Evolutionary conservation across 2,797 vertebrate genomes (phyloP), one percentile per base, ranked within the genome.

Genomic region (Pipistrellus kuhlii): DNA sequence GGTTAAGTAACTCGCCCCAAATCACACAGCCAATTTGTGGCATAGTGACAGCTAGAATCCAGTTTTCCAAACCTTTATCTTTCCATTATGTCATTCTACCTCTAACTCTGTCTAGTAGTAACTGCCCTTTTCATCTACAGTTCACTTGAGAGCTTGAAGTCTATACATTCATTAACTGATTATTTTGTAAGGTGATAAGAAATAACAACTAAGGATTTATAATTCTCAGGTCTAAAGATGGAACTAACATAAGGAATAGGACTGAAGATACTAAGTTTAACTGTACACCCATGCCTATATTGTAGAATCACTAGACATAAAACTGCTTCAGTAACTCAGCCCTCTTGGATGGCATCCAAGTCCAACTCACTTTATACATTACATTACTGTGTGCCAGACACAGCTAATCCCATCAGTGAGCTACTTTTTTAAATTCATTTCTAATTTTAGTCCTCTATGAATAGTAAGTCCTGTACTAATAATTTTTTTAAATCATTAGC

Each of bases 391-490:
- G 48, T 88, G 84, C 88, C 95, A 96, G 86, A 94, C 53, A 88
- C 91, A 76, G 69, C 55, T 94, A 78, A 95, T 96, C 95, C 85
- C 86, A 72, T 95, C 93, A 88, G n/a, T 75, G 81, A 81, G 25
- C 55, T 78, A 44, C 51, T 15, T 72, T 94, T 91, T 91, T 94
- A 90, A 69, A 93, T 94, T 95, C 78, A 81, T 86, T 95, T 97
- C 83, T 94, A 57, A 95, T 92, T 94, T 97, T 75, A 95, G 55
- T 92, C 25, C 41, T 14, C 85, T 88, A 55, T 92, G 92, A 96
- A 90, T 91, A 94, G 88, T 94, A 96, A 88, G 82, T 44, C 86
- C 81, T 84, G 14, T 88, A 92, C 72, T 94, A 95, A 97, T 93
- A 85, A 75, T 88, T 95, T 93, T 94, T 59, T 44, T 82, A 91